phyloP scores from a whole-genome alignment of 2,888 invertebrate genomes.

The Synanthedon myopaeformis region DNA sequence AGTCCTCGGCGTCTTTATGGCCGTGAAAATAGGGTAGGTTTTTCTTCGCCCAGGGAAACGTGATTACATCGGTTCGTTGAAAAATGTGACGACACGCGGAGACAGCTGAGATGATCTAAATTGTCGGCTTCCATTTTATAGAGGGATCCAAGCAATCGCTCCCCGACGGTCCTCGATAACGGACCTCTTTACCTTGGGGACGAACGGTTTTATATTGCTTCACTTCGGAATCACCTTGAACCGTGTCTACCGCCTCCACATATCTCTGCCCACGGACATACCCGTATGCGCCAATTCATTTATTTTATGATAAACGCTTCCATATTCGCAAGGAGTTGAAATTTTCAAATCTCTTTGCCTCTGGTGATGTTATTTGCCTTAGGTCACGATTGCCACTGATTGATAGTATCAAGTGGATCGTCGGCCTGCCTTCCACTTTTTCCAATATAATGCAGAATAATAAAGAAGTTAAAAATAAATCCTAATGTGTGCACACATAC shows the following conservation, averaged over 20 bases:
- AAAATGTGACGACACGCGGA: conserved; percentile 24
- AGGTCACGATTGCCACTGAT: too few relatives aligned
- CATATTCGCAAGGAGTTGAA: too few relatives aligned
- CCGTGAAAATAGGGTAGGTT: conserved; percentile 8
- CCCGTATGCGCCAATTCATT: too few relatives aligned
- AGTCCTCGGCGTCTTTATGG: conserved; percentile 5
- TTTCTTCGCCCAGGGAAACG: conserved; percentile 2
- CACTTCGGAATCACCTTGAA: background rate
- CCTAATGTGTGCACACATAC: too few relatives aligned
- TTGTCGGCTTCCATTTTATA: conserved; percentile 48
- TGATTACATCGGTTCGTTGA: conserved; percentile 13
- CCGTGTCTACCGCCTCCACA: background rate
- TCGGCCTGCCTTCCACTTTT: too few relatives aligned
- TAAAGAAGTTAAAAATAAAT: too few relatives aligned
- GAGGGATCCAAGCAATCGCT: conserved; percentile 28
- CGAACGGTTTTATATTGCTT: conserved; percentile 2
- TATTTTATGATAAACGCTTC: too few relatives aligned
- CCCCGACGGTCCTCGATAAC: conserved; percentile 12
- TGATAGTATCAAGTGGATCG: too few relatives aligned
- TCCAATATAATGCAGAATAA: too few relatives aligned
- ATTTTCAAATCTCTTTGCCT: too few relatives aligned
- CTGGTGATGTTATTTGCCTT: too few relatives aligned
- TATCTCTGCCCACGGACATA: too few relatives aligned
- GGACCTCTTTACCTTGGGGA: conserved; percentile 9
- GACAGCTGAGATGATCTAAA: conserved; percentile 55